These are phyloP conservation scores for Maniola hyperantus DNA, from an alignment of 2,888 invertebrate genomes.

Conservation along the genomic window DNA sequence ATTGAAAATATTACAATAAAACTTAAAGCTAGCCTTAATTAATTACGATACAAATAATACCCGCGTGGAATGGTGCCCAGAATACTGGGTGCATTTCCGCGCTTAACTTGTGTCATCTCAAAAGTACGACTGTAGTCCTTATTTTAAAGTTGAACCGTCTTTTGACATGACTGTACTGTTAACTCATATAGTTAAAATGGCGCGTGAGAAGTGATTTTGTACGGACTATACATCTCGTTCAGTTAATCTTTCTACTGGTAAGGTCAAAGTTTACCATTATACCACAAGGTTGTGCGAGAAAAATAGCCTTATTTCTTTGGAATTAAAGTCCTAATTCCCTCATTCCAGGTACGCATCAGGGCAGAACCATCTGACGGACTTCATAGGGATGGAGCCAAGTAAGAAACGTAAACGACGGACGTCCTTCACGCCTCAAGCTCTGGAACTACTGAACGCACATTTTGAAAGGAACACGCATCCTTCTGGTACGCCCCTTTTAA, in stretches of 20 bases:
- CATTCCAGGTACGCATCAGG: slow-evolving; percentile 93
- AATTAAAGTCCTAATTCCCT: slow-evolving; percentile 42
- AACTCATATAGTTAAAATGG: too few species aligned
- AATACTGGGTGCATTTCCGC: too few species aligned
- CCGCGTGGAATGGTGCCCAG: too few species aligned
- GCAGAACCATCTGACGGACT: slow-evolving; percentile 96
- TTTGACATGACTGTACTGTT: too few species aligned
- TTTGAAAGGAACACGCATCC: slow-evolving; percentile 99
- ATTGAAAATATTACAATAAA: too few species aligned
- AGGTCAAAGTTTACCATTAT: background rate
- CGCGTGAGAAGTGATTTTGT: too few species aligned
- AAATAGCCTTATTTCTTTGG: background rate
- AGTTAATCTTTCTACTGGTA: background rate
- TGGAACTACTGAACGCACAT: slow-evolving; percentile 96
- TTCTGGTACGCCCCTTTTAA: slow-evolving; percentile 87
- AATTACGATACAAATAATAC: too few species aligned
- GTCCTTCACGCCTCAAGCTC: slow-evolving; percentile 97
- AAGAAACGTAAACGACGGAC: slow-evolving; percentile 98
- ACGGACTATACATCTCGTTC: too few species aligned
- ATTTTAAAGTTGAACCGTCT: too few species aligned
- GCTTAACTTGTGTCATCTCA: too few species aligned
- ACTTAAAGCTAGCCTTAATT: too few species aligned
- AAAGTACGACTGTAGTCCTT: too few species aligned
- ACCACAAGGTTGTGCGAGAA: background rate
- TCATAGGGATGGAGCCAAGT: slow-evolving; percentile 97